A percentile compares a stretch with the other conserved stretches of the same genome.
Evolutionary conservation across 2,113 vertebrate species (phyloP).

Genomic region (Solea senegalensis): DNA sequence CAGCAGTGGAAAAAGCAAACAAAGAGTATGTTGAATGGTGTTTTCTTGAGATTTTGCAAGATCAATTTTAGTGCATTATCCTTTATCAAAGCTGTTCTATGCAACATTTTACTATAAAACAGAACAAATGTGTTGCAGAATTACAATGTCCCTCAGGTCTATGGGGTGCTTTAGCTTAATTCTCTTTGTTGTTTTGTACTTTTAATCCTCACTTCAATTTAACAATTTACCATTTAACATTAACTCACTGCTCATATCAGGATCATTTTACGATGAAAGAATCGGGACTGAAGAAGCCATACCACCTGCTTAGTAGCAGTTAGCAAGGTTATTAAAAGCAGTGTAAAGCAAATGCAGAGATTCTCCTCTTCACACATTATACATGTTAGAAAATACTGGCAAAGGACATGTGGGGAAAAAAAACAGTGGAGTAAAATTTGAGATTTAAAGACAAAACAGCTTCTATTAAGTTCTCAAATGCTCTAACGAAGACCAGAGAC

Average conservation of each 20-base stretch:
- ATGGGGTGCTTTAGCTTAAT: neutral
- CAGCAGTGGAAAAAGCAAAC: constrained; percentile 5
- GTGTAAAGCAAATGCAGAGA: no score
- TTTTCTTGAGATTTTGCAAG: no score
- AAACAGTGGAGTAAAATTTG: no score
- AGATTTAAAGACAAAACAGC: no score
- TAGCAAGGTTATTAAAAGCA: neutral
- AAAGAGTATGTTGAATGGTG: no score
- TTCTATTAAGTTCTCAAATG: no score
- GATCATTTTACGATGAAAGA: neutral
- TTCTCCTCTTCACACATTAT: no score
- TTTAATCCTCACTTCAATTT: neutral
- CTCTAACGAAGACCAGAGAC: neutral
- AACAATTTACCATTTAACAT: neutral
- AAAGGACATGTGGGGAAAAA: no score
- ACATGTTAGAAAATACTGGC: no score
- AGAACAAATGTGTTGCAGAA: neutral
- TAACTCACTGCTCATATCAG: neutral
- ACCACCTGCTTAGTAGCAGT: neutral
- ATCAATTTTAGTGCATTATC: no score
- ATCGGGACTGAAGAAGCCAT: neutral
- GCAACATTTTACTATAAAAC: no score
- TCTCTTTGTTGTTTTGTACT: neutral
- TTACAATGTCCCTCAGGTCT: neutral
- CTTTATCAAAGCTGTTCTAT: neutral